Evolutionary conservation across 2,797 vertebrate species (phyloP).

Genomic region (Myiothlypis chrysogaster): DNA sequence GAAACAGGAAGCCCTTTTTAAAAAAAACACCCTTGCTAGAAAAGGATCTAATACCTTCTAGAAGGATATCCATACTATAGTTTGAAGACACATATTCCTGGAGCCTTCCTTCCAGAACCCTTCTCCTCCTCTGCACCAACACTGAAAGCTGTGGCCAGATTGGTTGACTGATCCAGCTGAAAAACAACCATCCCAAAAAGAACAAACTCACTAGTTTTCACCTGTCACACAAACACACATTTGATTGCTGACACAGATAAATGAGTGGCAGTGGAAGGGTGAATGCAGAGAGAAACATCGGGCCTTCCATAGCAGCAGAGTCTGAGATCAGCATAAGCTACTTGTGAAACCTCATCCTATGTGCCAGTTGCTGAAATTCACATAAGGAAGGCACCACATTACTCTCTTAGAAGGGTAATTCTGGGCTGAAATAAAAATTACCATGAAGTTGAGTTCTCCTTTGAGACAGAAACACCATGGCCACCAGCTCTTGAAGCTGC

Average conservation of each 20-base stretch:
- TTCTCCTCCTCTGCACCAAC: neutral
- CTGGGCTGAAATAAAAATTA: neutral
- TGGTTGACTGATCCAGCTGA: neutral
- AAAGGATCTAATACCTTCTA: neutral
- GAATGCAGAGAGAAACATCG: neutral
- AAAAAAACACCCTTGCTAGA: neutral
- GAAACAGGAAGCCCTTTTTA: neutral
- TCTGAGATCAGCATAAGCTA: neutral
- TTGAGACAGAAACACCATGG: neutral
- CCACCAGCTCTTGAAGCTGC: neutral
- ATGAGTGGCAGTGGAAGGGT: neutral
- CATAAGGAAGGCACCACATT: neutral
- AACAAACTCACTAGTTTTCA: neutral
- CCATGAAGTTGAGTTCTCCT: neutral
- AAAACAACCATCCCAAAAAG: accelerated
- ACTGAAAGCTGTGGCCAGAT: neutral
- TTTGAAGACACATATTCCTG: neutral
- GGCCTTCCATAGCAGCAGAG: neutral
- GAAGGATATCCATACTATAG: neutral
- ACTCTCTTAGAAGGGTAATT: neutral
- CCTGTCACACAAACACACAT: neutral
- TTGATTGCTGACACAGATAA: neutral
- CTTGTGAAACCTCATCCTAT: neutral
- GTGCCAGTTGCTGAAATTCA: neutral
- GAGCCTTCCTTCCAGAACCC: neutral